A percentile compares a stretch with the other conserved stretches of the same genome.
These are phyloP conservation scores for Exephanes ischioxanthus DNA, from an alignment of 2,888 invertebrate species.

Conservation along the genomic window DNA sequence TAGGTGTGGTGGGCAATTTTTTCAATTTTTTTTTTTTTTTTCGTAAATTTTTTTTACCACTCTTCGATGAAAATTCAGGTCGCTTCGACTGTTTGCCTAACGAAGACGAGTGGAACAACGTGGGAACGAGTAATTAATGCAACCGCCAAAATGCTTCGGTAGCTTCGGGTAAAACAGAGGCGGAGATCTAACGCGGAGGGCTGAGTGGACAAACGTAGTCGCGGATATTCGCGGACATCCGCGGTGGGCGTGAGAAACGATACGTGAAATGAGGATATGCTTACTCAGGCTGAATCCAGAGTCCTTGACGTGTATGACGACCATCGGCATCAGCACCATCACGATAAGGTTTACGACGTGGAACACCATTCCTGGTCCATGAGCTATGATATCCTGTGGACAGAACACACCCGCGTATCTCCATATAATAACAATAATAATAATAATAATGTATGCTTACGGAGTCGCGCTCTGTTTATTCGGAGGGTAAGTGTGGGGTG, in stretches of 20 bases:
- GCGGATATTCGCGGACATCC: conserved; percentile 29
- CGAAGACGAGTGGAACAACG: background rate
- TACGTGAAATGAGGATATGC: conserved; percentile 74
- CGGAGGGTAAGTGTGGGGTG: background rate
- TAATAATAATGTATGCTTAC: conserved; percentile 14
- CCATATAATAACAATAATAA: conserved; percentile 13
- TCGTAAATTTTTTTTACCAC: background rate
- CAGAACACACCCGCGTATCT: conserved; percentile 36
- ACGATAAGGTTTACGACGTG: conserved; percentile 92
- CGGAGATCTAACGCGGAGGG: background rate
- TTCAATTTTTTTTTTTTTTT: background rate
- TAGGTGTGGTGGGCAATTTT: background rate
- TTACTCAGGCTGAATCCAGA: conserved; percentile 92
- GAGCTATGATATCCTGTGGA: conserved; percentile 90
- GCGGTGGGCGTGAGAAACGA: conserved; percentile 38
- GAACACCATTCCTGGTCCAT: conserved; percentile 89
- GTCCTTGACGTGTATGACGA: conserved; percentile 91
- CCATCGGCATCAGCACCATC: conserved; percentile 92
- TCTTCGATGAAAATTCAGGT: no score
- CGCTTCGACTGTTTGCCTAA: background rate
- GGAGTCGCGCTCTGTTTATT: background rate
- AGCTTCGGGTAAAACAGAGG: background rate
- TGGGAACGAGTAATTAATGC: background rate
- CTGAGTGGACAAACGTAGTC: background rate
- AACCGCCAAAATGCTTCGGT: background rate